Conservation (phyloP, 1,140 invertebrate genomes). For the Trissolcus basalis region DNA sequence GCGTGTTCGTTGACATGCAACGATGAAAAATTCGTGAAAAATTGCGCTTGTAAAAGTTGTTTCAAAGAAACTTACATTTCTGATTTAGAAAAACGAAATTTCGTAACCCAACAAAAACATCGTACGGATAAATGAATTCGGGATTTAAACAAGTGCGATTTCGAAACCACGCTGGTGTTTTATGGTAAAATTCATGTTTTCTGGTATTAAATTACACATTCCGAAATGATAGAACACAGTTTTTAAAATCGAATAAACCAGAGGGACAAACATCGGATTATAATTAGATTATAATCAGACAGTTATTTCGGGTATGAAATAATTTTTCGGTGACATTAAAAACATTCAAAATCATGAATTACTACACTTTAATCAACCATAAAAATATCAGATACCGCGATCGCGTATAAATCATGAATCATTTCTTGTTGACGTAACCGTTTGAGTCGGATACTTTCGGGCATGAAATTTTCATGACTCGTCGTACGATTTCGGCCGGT, state of each 20-base stretch:
- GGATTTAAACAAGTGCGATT: too few relatives aligned
- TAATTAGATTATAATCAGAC: slow-evolving; percentile 29
- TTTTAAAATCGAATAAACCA: slow-evolving; percentile 1
- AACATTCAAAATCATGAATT: neutral
- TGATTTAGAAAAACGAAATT: too few relatives aligned
- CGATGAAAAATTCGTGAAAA: too few relatives aligned
- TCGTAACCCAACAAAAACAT: too few relatives aligned
- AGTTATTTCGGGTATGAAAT: slow-evolving; percentile 3
- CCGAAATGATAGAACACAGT: neutral
- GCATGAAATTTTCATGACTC: slow-evolving; percentile 19
- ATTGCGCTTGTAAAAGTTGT: too few relatives aligned
- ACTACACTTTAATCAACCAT: slow-evolving; percentile 11
- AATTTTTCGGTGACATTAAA: neutral
- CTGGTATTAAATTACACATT: slow-evolving; percentile 2
- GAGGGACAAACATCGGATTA: slow-evolving; percentile 3
- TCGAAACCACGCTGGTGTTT: neutral
- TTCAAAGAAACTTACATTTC: too few relatives aligned
- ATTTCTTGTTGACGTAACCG: slow-evolving; percentile 11
- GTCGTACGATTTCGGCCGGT: neutral
- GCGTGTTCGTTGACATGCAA: too few relatives aligned
- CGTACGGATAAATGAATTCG: too few relatives aligned
- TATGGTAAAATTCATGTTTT: neutral
- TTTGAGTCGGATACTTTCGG: neutral
- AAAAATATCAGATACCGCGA: neutral
- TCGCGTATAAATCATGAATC: slow-evolving; percentile 16